Evolutionary conservation across 2,113 vertebrate genomes (phyloP).

Genomic region (Toxotes jaculatrix): DNA sequence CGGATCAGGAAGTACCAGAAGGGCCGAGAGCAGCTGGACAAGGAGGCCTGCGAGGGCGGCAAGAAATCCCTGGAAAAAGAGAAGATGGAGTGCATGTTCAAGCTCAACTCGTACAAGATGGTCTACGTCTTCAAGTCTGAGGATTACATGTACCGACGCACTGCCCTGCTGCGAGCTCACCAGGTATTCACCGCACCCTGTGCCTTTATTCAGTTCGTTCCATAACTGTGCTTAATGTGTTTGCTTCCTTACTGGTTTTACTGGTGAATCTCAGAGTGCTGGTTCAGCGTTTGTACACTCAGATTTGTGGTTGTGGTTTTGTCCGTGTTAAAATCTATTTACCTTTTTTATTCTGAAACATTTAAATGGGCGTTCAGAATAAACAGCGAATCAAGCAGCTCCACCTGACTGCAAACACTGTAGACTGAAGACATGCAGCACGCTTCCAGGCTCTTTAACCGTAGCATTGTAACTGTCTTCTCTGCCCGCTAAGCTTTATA

Average conservation of each 20-base stretch:
- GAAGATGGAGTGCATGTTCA: conserved; percentile 98
- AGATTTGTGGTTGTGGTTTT: neutral
- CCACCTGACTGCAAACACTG: neutral
- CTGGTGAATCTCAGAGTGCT: neutral
- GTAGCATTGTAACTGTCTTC: neutral
- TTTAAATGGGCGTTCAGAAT: neutral
- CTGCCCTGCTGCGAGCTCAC: conserved; percentile 93
- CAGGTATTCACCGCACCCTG: conserved; percentile 85
- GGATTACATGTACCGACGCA: conserved; percentile 99
- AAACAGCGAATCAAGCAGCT: too few relatives aligned
- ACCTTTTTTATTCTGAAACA: neutral
- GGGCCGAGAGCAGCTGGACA: conserved; percentile 93
- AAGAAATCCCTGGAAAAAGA: conserved; percentile 93
- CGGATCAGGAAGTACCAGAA: conserved; percentile 96
- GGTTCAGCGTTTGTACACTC: neutral
- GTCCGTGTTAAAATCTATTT: neutral
- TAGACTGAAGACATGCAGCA: too few relatives aligned
- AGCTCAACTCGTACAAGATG: conserved; percentile 99
- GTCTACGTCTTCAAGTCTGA: conserved; percentile 99
- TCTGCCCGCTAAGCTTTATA: neutral
- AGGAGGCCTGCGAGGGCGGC: conserved; percentile 89
- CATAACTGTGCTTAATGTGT: neutral
- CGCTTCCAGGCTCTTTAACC: neutral
- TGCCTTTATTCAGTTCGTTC: neutral
- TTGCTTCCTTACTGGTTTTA: neutral